Evolutionary conservation across 2,888 invertebrate genomes (phyloP), one percentile per base, ranked within the genome.

Genomic region (Bruchidius siliquastri): DNA sequence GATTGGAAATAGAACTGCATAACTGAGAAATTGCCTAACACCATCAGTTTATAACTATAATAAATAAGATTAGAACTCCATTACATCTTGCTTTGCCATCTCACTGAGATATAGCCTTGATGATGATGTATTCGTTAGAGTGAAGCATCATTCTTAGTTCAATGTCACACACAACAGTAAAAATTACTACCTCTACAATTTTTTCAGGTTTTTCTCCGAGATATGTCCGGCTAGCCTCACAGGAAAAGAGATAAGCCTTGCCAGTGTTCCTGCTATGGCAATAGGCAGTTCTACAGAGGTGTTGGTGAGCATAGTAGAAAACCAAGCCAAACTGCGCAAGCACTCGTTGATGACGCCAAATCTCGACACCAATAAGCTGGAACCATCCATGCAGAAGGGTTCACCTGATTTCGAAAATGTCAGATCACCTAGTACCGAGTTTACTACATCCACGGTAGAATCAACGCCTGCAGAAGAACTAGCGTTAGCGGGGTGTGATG

Each of bases 211-310:
- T 13, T 49, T 49, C 18, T 13, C 8, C 1, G 49, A 49, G 18
- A 18, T 49, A 4, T 49, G 49, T 13, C 49, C 49, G 2, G 67
- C 73, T n/a, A 82, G 87, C 86, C 66, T 86, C 80, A 74, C 79
- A 30, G 83, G 82, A 72, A 74, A 81, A 0, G 84, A 83, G 74
- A 78, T 83, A 18, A 81, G 83, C 18, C 72, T 83, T 68, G 81
- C 83, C 4, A 83, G 79, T 71, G 83, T 84, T 0, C 84, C 86
- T 0, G 85, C 85, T 6, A 80, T 85, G 80, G 86, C 86, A 0
- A 86, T 86, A 26, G 85, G 85, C 20, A 85, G 82, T 69, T 85
- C 85, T 10, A 84, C 85, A 0, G 86, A 86, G 75, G 83, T 86
- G 13, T 74, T 86, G 20, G 84, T 84, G 71, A 84, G 84, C 77